Conservation (phyloP, 2,888 invertebrate species). For the Drepanosiphum platanoidis region DNA sequence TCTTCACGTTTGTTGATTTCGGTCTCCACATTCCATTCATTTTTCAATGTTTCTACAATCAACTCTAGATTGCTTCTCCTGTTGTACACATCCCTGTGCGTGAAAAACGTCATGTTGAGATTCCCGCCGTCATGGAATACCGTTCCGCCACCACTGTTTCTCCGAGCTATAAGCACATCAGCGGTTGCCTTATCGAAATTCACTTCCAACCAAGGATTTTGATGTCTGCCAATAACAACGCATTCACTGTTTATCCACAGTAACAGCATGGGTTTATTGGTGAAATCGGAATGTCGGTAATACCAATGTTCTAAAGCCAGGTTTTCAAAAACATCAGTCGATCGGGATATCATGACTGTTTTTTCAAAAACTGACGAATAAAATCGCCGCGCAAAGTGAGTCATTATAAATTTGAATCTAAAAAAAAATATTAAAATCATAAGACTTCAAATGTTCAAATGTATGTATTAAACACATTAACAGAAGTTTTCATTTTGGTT, state of each 20-base stretch:
- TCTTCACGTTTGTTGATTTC: slow-evolving; percentile 86
- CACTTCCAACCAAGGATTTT: slow-evolving; percentile 95
- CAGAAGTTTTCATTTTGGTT: not conserved
- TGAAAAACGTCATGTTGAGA: slow-evolving; percentile 92
- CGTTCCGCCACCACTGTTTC: slow-evolving; percentile 95
- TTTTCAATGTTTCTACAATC: slow-evolving; percentile 82
- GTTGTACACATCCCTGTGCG: slow-evolving; percentile 83
- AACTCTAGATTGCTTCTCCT: slow-evolving; percentile 88
- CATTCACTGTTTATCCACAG: slow-evolving; percentile 94
- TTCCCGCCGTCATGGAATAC: slow-evolving; percentile 97
- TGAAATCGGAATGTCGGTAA: slow-evolving; percentile 86
- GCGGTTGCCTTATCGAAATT: slow-evolving; percentile 75
- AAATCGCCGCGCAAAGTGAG: slow-evolving; percentile 17
- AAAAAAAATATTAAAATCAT: too few species aligned
- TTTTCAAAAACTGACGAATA: slow-evolving; percentile 73
- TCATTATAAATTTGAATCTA: slow-evolving; percentile 18
- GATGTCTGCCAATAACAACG: slow-evolving; percentile 95
- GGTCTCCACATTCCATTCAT: slow-evolving; percentile 82
- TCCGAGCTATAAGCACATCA: slow-evolving; percentile 81
- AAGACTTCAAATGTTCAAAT: not conserved
- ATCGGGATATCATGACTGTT: slow-evolving; percentile 91
- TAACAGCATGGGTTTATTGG: slow-evolving; percentile 84
- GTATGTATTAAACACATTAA: not conserved
- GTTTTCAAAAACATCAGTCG: slow-evolving; percentile 90
- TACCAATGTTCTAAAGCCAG: slow-evolving; percentile 97